Evolutionary conservation across 2,797 vertebrate species (phyloP).

Genomic region (Lepus oiostolus): DNA sequence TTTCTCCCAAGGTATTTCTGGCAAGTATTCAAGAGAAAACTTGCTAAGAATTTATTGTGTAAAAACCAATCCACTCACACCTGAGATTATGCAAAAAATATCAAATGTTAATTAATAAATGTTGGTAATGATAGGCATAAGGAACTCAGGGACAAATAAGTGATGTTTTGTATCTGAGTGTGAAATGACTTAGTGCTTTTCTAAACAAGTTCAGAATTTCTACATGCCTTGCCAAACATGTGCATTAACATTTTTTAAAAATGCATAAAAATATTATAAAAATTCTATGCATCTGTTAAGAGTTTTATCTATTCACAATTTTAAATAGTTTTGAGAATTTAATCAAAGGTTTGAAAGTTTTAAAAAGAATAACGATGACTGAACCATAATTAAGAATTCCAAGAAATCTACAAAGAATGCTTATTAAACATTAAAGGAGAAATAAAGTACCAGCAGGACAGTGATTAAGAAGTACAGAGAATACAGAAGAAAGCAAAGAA

Average conservation of each 20-base stretch:
- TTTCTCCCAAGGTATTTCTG: background rate
- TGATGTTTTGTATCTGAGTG: background rate
- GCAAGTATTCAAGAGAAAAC: constrained; percentile 5
- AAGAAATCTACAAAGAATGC: background rate
- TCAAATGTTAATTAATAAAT: background rate
- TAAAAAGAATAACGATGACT: background rate
- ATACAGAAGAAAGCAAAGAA: constrained; percentile 27
- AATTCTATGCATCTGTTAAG: constrained; percentile 38
- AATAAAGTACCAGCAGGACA: constrained; percentile 23
- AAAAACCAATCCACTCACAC: background rate
- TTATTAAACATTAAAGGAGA: background rate
- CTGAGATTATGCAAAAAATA: background rate
- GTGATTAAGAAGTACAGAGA: background rate
- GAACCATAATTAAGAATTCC: constrained; percentile 9
- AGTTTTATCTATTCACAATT: background rate
- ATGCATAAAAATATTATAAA: background rate
- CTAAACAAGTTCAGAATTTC: constrained; percentile 27
- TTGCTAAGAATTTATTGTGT: background rate
- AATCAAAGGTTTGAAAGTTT: constrained; percentile 37
- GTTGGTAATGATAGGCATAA: background rate
- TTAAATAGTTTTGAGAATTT: constrained; percentile 36
- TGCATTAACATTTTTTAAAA: background rate
- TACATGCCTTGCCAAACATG: background rate
- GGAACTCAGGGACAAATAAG: background rate
- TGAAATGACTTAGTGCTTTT: background rate